Percentiles rank a stretch among this genome's conserved stretches.
Conservation (phyloP, 2,113 vertebrate species). For the Toxostoma redivivum region DNA sequence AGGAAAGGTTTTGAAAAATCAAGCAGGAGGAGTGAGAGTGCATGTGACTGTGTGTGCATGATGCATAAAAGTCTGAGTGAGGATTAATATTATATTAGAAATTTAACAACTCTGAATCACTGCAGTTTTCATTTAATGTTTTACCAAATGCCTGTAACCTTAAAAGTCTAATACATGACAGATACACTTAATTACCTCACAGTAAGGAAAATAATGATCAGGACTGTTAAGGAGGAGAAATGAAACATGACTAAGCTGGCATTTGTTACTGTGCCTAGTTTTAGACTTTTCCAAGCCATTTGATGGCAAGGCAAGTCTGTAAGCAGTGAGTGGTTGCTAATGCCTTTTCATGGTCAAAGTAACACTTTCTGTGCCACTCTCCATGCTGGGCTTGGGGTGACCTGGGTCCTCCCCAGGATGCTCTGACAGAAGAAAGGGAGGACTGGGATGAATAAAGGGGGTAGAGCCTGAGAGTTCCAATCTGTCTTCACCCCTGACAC, state of each 20-base stretch:
- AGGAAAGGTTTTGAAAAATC: not conserved
- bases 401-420: not conserved
- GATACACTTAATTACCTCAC: slow-evolving; percentile 43
- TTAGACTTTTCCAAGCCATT: slow-evolving; percentile 11
- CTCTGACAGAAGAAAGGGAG: not conserved
- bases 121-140: slow-evolving; percentile 38
- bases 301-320: not conserved
- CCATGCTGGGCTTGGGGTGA: fast-evolving
- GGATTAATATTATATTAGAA: slow-evolving; percentile 2
- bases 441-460: not conserved
- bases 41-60: not conserved
- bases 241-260: slow-evolving; percentile 49
- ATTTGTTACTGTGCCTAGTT: slow-evolving; percentile 19
- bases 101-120: slow-evolving; percentile 48
- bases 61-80: not conserved
- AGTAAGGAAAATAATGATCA: slow-evolving; percentile 34
- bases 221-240: not conserved
- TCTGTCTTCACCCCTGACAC: not conserved
- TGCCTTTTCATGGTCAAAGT: not conserved
- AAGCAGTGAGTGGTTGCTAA: not conserved
- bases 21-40: not conserved
- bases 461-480: not conserved
- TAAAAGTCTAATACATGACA: slow-evolving; percentile 52
- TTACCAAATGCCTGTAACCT: slow-evolving; percentile 48
- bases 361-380: not conserved